Conservation (phyloP, 2,888 invertebrate species). For the Antheraea yamamai region DNA sequence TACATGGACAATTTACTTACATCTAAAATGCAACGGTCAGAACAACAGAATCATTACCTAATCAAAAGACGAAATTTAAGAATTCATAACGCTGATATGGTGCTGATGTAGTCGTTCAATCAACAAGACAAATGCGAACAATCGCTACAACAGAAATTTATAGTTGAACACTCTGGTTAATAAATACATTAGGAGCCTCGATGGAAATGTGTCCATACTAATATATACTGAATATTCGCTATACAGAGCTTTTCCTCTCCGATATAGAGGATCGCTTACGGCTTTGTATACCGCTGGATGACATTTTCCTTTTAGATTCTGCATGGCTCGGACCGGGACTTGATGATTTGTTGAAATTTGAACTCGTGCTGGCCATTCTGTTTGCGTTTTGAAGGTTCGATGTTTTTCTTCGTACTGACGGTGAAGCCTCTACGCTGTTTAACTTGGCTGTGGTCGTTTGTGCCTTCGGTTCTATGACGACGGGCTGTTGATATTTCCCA, state of each 20-base stretch:
- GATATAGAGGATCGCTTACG: conserved; percentile 73
- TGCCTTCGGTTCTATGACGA: conserved; percentile 64
- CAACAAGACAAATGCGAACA: background rate
- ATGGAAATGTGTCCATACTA: conserved; percentile 8
- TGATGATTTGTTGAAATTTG: conserved; percentile 55
- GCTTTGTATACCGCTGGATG: conserved; percentile 73
- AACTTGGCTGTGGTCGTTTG: conserved; percentile 53
- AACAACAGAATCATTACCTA: conserved; percentile 47
- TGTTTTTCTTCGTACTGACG: conserved; percentile 71
- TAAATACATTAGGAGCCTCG: conserved; percentile 19
- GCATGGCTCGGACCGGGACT: conserved; percentile 52
- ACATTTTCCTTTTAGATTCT: conserved; percentile 74
- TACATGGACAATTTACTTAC: conserved; percentile 58
- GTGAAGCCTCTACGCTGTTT: conserved; percentile 70
- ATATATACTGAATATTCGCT: conserved; percentile 47
- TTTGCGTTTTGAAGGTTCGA: conserved; percentile 66
- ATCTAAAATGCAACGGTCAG: conserved; percentile 46
- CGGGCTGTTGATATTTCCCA: conserved; percentile 71
- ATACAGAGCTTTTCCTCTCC: conserved; percentile 75
- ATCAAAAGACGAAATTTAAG: conserved; percentile 43
- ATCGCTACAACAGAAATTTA: conserved; percentile 18
- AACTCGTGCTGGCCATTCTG: conserved; percentile 57
- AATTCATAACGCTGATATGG: conserved; percentile 48
- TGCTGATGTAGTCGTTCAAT: conserved; percentile 35
- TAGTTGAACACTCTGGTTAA: conserved; percentile 21